Evolutionary conservation across 1,140 invertebrate genomes (phyloP), one percentile per base, ranked within the genome.

Genomic region (Tetramorium parvispinum): DNA sequence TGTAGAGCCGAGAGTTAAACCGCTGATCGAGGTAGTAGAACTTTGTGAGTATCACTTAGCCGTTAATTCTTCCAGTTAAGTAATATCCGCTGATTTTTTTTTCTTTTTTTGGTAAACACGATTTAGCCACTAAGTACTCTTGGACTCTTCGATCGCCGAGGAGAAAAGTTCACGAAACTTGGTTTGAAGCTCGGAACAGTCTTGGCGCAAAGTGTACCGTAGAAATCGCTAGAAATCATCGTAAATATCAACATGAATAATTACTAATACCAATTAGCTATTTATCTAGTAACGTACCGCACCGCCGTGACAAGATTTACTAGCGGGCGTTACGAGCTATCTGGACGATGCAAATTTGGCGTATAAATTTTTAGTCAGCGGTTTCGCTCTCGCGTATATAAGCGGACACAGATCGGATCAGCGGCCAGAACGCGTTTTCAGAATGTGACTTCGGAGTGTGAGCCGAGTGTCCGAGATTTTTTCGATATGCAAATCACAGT

Each of bases 401-500:
- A 68, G 49, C 49, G 32, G 46, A 81, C 21, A 70, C 37, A 68
- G 11, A 43, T 59, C 40, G n/a, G 43, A 43, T 63, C 53, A 32
- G 10, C 63, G 63, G 10, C 51, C 49, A 37, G n/a, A 55, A 71
- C 43, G 49, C 43, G 27, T 27, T 16, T 61, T 78, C 87, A 65
- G 65, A 87, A 85, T 21, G 76, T 85, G 71, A 66, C n/a, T n/a
- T 32, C 40, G 37, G 76, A 71, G 71, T 51, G 61, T 51, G 61
- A 65, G 46, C 78, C 65, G n/a, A n/a, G n/a, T n/a, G 63, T 88
- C 68, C 57, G 51, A 85, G 55, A 46, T 53, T 18, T 61, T 79
- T 53, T 78, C 87, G 51, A 40, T 73, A 27, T 63, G 27, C 59
- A 83, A 85, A 88, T 89, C 81, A 89, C 88, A 88, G 86, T 85